Base-by-base conservation (phyloP, 2,888 invertebrate genomes). In the Homarus gammarus region DNA sequence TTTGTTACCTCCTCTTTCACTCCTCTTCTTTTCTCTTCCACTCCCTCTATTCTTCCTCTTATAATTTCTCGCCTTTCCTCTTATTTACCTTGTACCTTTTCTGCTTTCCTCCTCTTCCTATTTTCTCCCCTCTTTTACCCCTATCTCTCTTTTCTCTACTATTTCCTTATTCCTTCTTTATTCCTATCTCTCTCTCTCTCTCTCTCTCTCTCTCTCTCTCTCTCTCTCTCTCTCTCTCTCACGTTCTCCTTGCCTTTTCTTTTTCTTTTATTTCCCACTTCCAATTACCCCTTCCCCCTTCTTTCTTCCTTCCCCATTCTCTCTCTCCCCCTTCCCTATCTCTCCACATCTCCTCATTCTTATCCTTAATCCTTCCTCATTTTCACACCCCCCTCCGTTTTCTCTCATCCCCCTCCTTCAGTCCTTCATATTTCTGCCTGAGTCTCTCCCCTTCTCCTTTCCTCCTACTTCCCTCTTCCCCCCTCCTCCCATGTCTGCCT, bases 151-250 rank as follows among this genome's bases (percentile, higher is more conserved):
- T 64, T 38, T 64, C 51, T 61, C 61, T 81, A 22, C 22, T n/a
- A 18, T 22, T 75, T 18, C 44, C 40, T 75, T 44, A 36, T 40
- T 38, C 40, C 18, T 3, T 75, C 40, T 38, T 27, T 75, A 6
- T 64, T 22, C 18, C 64, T 64, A 64, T 38, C 22, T 38, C 36
- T 56, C 56, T 56, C 56, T 79, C 51, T 79, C 79, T 79, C 31
- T 31, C 56, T 79, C 56, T 79, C 79, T 56, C 79, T 56, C 56
- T 56, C 33, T 31, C 56, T 40, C 77, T 40, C 77, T 77, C 77
- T 77, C 40, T 77, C 77, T 77, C 44, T 40, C 44, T 22, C 38
- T 77, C 77, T 77, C 38, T 77, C 12, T 49, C 38, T 51, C 79
- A 51, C 10, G 3, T 51, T 61, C 31, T 10, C 51, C 56, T 56